A percentile compares a stretch with the other conserved stretches of the same genome.
phyloP scores from a whole-genome alignment of 35 echinoderm and acorn worm species.

The Eucidaris tribuloides region DNA sequence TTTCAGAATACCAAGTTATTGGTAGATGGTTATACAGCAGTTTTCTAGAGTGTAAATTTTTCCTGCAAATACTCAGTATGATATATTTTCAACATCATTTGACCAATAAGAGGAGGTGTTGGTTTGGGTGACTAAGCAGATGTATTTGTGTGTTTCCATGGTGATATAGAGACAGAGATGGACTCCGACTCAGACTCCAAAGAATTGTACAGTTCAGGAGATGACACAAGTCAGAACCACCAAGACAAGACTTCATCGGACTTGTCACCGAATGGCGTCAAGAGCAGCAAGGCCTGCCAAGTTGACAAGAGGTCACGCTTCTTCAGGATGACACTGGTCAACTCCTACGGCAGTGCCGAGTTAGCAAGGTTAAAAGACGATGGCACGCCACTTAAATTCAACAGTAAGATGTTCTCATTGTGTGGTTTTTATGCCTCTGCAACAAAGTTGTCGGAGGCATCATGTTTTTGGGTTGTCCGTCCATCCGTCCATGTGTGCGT shows the following conservation, averaged over 20 bases:
- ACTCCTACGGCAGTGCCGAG: slow-evolving; percentile 95
- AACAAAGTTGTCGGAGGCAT: no score
- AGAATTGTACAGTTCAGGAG: slow-evolving; percentile 42
- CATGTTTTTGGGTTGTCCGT: no score
- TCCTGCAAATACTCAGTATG: no score
- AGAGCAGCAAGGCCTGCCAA: background rate
- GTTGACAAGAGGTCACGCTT: slow-evolving; percentile 56
- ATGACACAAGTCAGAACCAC: slow-evolving; percentile 26
- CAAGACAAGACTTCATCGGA: slow-evolving; percentile 14
- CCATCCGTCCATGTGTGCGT: no score
- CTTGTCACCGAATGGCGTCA: background rate
- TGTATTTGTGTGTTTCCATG: background rate
- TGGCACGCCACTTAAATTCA: slow-evolving; percentile 81
- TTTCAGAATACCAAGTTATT: no score
- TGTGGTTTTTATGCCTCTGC: no score
- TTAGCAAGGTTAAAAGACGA: slow-evolving; percentile 84
- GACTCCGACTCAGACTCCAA: slow-evolving; percentile 72
- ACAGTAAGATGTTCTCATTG: no score
- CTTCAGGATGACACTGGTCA: slow-evolving; percentile 81
- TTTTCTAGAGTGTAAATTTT: no score
- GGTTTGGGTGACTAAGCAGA: no score
- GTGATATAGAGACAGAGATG: slow-evolving; percentile 87
- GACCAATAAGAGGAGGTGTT: no score
- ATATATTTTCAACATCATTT: no score
- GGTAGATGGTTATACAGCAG: no score